Evolutionary conservation across 1,140 invertebrate species (phyloP).

Genomic region (Agrilus planipennis): DNA sequence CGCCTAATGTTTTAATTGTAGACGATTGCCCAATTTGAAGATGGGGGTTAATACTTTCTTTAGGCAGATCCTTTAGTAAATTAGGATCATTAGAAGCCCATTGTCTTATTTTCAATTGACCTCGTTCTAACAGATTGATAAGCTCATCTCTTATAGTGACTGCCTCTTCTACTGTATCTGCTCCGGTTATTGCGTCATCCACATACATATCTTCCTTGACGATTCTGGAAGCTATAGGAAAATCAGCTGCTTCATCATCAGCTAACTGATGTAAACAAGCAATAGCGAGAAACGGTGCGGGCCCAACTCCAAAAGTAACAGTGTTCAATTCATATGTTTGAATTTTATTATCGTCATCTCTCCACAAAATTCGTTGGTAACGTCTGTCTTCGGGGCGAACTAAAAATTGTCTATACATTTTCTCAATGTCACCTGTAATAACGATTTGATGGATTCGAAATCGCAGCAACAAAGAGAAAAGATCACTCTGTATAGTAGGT

Average conservation of each 20-base stretch:
- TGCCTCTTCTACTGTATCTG: conserved; percentile 12
- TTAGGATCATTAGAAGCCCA: conserved; percentile 2
- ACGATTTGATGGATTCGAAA: conserved; percentile 29
- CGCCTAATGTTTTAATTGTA: no score
- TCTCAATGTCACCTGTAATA: conserved; percentile 32
- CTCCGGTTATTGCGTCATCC: conserved; percentile 22
- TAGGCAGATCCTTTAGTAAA: neutral
- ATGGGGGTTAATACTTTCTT: no score
- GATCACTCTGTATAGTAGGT: conserved; percentile 16
- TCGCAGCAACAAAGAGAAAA: conserved; percentile 28
- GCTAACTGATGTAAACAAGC: conserved; percentile 18
- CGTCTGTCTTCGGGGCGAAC: conserved; percentile 10
- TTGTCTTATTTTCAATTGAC: neutral
- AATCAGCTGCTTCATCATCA: conserved; percentile 10
- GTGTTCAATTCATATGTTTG: conserved; percentile 25
- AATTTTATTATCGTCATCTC: conserved; percentile 8
- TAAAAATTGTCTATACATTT: conserved; percentile 33
- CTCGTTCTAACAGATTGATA: neutral
- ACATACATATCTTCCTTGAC: conserved; percentile 19
- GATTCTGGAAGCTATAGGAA: conserved; percentile 12
- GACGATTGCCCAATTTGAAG: no score
- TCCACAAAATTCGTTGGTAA: conserved; percentile 34
- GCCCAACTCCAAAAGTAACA: conserved; percentile 19
- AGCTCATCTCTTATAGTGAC: neutral
- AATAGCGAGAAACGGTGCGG: conserved; percentile 20